Conservation (phyloP, 2,888 invertebrate species). For the Ypsolopha sequella region DNA sequence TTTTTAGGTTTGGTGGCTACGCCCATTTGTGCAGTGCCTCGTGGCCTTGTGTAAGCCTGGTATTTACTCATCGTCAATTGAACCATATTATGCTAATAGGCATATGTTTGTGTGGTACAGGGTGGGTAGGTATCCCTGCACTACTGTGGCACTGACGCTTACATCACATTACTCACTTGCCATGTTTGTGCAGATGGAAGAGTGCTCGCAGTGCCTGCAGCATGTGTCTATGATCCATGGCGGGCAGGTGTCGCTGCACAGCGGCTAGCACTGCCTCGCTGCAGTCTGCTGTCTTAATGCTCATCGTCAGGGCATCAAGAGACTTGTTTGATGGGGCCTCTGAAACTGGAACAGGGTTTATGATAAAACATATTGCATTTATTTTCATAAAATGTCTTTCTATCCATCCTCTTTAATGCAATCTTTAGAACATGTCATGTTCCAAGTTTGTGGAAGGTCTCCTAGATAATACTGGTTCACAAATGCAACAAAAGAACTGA, state of each 20-base stretch:
- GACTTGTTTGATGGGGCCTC: constrained; percentile 12
- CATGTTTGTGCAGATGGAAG: constrained; percentile 66
- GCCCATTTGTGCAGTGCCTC: no score
- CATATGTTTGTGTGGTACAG: not conserved
- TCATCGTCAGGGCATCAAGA: constrained; percentile 53
- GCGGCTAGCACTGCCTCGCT: constrained; percentile 53
- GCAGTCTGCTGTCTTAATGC: constrained; percentile 50
- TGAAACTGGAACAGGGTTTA: not conserved
- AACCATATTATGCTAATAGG: not conserved
- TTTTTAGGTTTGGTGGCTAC: no score
- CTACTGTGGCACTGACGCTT: no score
- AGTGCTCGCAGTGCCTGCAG: constrained; percentile 67
- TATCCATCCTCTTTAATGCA: no score
- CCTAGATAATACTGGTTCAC: no score
- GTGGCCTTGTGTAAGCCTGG: no score
- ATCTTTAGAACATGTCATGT: no score
- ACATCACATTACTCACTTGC: constrained; percentile 28
- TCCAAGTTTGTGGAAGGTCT: no score
- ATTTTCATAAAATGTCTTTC: not conserved
- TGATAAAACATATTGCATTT: not conserved
- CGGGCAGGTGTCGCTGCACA: constrained; percentile 43
- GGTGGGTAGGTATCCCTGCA: no score
- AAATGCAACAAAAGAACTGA: no score
- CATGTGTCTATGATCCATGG: constrained; percentile 66
- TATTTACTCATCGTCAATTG: no score